These are phyloP conservation scores for Gnatocerus cornutus DNA, from an alignment of 2,888 invertebrate genomes.

Conservation along the genomic window DNA sequence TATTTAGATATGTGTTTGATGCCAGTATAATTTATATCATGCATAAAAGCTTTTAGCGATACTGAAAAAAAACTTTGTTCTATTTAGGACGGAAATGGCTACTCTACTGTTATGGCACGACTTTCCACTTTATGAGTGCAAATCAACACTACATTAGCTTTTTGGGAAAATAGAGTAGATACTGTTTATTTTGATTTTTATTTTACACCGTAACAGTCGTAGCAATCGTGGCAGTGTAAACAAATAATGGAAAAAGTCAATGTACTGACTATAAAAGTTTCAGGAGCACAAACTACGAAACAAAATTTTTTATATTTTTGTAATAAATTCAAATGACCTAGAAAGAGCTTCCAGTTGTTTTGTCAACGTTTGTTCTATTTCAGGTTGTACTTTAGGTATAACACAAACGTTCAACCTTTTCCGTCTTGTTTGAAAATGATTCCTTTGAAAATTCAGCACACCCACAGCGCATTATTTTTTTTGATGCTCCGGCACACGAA, in stretches of 20 bases:
- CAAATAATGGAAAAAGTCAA: too few species aligned
- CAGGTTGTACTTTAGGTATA: too few species aligned
- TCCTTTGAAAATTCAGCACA: slow-evolving; percentile 10
- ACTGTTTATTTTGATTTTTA: too few species aligned
- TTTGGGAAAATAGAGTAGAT: not conserved
- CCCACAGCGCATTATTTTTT: slow-evolving; percentile 4
- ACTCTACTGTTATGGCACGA: slow-evolving; percentile 12
- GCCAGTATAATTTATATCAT: slow-evolving; percentile 28
- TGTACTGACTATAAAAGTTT: too few species aligned
- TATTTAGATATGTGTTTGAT: slow-evolving; percentile 38
- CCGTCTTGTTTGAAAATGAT: slow-evolving; percentile 1
- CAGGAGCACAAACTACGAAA: too few species aligned
- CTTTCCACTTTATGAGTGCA: slow-evolving; percentile 23
- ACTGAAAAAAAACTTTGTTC: slow-evolving; percentile 22
- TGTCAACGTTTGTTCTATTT: too few species aligned
- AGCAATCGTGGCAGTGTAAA: too few species aligned
- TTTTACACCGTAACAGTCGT: too few species aligned
- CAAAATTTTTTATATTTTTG: not conserved
- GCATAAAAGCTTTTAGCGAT: slow-evolving; percentile 37
- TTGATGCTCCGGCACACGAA: slow-evolving; percentile 17
- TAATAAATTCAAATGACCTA: not conserved
- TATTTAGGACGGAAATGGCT: slow-evolving; percentile 16
- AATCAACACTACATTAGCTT: slow-evolving; percentile 6
- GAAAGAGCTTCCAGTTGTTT: too few species aligned
- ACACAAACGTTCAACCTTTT: not conserved